Base-by-base conservation (phyloP, 2,888 invertebrate species). In the Eledona agricola region DNA sequence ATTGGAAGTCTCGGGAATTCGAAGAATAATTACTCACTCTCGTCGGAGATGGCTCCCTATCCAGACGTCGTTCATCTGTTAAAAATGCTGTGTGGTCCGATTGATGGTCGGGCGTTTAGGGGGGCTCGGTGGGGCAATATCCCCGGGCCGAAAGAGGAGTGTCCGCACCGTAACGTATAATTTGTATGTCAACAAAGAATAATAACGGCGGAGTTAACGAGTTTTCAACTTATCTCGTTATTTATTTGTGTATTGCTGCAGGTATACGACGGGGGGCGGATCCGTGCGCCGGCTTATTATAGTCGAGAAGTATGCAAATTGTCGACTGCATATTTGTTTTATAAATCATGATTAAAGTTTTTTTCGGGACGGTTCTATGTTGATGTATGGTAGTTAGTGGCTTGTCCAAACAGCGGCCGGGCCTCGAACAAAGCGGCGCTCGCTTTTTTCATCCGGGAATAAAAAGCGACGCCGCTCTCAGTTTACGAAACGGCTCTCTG, bases 111-210 rank as follows among this genome's bases (percentile, higher is more conserved):
- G 13, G 28, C 49, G 16, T 31, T 31, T 31, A 31, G 32, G 12
- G 51, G 46, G 32, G 31, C 38, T 17, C 32, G 25, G 52, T 35
- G 37, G 53, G 53, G 40, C 32, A 35, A 49, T 49, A 50, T 42
- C 54, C 54, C 43, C 10, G 29, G 50, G 54, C 54, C 25, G 17
- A 15, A 26, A 57, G 61, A 65, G 71, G 71, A 63, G 71, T 67
- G 69, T 65, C 70, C 51, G 63, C 49, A 34, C 60, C 58, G 69
- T 70, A 73, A 72, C 74, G 63, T 75, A 69, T 75, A 75, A 75
- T 75, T 75, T 74, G 72, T 73, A 66, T 74, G 74, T 75, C 75
- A 75, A 74, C 75, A 74, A 70, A 72, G 72, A 72, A 74, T 75
- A 75, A 75, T 75, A 73, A 72, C 72, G 66, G 65, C 69, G 54